These are phyloP conservation scores for Aleiodes alternator DNA, from an alignment of 2,888 invertebrate species.

Conservation along the genomic window DNA sequence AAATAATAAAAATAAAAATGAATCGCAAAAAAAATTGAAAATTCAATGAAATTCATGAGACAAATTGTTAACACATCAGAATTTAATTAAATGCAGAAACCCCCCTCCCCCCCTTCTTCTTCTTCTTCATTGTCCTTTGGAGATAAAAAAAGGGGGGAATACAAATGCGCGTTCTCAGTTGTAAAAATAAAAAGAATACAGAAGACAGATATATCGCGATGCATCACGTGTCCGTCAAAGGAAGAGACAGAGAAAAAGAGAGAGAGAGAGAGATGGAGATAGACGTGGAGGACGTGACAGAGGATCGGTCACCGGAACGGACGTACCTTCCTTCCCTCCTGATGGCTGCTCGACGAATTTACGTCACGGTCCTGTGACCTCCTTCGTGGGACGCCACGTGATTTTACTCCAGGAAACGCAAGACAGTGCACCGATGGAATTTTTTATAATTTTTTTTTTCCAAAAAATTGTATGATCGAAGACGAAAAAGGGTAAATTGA, in stretches of 20 bases:
- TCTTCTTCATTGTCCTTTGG: background rate
- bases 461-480: background rate
- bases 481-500: background rate
- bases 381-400: constrained; percentile 54
- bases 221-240: constrained; percentile 36
- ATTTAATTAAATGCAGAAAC: background rate
- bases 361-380: constrained; percentile 58
- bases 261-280: constrained; percentile 37
- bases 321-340: constrained; percentile 57
- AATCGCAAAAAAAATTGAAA: background rate
- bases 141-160: constrained; percentile 38
- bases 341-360: constrained; percentile 57
- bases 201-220: constrained; percentile 58
- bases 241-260: constrained; percentile 36
- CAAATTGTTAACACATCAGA: background rate
- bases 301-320: constrained; percentile 60
- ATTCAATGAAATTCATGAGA: background rate
- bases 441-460: constrained; percentile 29
- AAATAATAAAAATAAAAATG: no score
- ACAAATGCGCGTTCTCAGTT: constrained; percentile 45
- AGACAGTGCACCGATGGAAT: constrained; percentile 46
- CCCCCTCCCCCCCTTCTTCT: background rate
- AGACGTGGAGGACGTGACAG: constrained; percentile 38
- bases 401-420: constrained; percentile 51
- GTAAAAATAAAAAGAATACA: constrained; percentile 28